phyloP scores from a whole-genome alignment of 64 coral and sea anemone species.

The Actinia tenebrosa region DNA sequence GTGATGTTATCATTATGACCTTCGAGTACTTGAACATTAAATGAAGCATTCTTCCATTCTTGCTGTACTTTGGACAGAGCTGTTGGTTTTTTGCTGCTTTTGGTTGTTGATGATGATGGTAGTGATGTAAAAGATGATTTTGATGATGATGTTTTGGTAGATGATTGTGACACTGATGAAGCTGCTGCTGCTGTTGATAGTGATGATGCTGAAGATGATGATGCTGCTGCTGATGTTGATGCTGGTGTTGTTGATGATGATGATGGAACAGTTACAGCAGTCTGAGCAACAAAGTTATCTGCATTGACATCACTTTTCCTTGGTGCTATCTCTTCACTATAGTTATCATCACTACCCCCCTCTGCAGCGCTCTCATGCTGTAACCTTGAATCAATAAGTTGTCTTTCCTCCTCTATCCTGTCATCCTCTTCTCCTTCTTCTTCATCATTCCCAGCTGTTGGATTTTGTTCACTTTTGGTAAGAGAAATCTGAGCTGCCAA shows the following conservation, averaged over 20 bases:
- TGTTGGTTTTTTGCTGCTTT: background rate
- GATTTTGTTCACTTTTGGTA: slow-evolving; percentile 14
- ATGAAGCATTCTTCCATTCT: slow-evolving; percentile 36
- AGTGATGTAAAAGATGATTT: background rate
- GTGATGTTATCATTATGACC: slow-evolving; percentile 91
- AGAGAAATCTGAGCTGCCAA: background rate
- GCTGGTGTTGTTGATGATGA: background rate
- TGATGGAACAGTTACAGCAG: background rate
- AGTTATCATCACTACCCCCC: background rate
- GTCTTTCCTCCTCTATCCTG: background rate
- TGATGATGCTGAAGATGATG: background rate
- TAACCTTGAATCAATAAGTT: background rate
- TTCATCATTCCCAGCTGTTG: background rate
- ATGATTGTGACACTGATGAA: background rate
- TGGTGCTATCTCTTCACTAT: background rate
- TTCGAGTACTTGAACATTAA: slow-evolving; percentile 53
- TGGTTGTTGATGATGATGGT: background rate
- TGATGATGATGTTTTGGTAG: background rate
- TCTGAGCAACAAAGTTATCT: background rate
- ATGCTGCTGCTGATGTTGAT: background rate
- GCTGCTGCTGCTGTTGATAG: background rate
- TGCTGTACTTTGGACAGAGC: background rate
- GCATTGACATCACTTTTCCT: background rate
- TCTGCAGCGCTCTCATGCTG: background rate
- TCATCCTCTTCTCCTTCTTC: background rate